These are phyloP conservation scores for Seira ritae DNA, from an alignment of 2,888 invertebrate species.

Conservation along the genomic window DNA sequence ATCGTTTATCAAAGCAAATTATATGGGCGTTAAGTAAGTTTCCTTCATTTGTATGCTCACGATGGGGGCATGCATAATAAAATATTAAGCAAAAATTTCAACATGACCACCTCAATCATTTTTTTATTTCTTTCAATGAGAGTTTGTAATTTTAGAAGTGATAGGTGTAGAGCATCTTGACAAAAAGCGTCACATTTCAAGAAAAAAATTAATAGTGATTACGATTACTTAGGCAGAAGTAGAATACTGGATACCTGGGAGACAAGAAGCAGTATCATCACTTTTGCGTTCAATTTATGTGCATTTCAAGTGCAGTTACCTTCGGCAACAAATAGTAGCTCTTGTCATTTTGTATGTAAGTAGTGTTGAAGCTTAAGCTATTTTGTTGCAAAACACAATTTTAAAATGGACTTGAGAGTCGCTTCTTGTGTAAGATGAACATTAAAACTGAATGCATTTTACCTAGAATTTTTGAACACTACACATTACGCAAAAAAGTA, in stretches of 20 bases:
- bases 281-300: not conserved
- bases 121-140: not conserved
- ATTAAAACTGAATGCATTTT: not conserved
- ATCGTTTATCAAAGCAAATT: no score
- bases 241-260: slow-evolving; percentile 1
- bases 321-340: not conserved
- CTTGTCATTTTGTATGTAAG: no score
- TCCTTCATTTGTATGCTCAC: not conserved
- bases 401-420: slow-evolving; percentile 6
- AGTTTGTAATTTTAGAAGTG: not conserved
- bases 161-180: not conserved
- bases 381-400: not conserved
- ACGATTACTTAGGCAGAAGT: no score
- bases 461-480: not conserved
- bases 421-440: not conserved
- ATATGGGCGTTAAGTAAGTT: not conserved
- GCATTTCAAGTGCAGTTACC: slow-evolving; percentile 7
- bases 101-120: not conserved
- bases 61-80: not conserved
- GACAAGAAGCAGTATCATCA: no score
- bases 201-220: not conserved
- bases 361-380: not conserved
- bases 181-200: not conserved
- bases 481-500: not conserved
- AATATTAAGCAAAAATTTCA: not conserved